phyloP scores from a whole-genome alignment of 2,797 vertebrate species.

The Sebastes hopkinsi region DNA sequence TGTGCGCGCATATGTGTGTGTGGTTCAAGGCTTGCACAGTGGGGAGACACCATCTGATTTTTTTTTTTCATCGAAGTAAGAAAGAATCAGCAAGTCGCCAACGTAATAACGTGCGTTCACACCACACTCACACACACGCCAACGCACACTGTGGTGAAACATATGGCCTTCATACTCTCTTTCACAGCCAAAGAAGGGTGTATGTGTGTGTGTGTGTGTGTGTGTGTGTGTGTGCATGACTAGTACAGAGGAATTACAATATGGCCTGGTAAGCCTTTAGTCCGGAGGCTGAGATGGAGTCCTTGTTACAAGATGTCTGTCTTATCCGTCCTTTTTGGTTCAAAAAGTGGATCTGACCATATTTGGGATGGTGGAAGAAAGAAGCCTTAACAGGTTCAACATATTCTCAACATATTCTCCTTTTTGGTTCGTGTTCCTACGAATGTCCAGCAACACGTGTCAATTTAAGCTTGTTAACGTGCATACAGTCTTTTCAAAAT shows the following conservation, averaged over 20 bases:
- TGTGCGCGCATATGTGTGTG: background rate
- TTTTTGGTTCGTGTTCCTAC: too few relatives aligned
- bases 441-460: too few relatives aligned
- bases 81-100: constrained; percentile 1
- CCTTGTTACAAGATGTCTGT: background rate
- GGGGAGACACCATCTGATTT: constrained; percentile 49
- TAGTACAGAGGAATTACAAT: constrained; percentile 21
- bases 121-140: constrained; percentile 7
- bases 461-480: too few relatives aligned
- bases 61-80: constrained; percentile 23
- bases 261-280: background rate
- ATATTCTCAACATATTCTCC: too few relatives aligned
- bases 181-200: constrained; percentile 49
- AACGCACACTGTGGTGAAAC: constrained; percentile 30
- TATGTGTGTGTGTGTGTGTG: too few relatives aligned
- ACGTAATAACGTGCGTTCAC: background rate
- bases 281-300: background rate
- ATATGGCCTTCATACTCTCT: constrained; percentile 39
- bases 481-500: too few relatives aligned
- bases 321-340: background rate
- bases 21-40: constrained; percentile 42
- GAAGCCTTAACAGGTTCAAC: background rate
- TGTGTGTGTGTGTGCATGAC: constrained; percentile 15
- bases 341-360: background rate
- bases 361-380: background rate